Evolutionary conservation across 2,797 vertebrate species (phyloP), one percentile per base, ranked within the genome.

Genomic region (Diceros bicornis): DNA sequence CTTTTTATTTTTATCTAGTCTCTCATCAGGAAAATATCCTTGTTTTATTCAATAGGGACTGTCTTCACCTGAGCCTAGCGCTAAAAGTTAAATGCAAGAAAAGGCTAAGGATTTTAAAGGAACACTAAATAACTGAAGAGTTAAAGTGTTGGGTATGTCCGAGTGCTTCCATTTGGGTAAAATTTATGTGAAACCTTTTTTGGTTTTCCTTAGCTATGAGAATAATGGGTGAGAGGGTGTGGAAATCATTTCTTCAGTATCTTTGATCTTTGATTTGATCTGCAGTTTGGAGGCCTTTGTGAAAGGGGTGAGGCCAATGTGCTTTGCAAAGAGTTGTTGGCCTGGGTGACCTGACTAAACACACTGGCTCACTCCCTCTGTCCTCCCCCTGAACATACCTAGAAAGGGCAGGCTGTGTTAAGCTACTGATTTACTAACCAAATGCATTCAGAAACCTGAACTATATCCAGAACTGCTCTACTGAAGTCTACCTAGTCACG

Each of bases 181-280:
- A 57, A 34, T 61, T 89, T 68, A 87, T 27, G 4, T 62, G 41
- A 71, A 62, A 25, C 37, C 44, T 37, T 59, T 93, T 93, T 87
- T 68, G 32, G n/a, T 86, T 85, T 92, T 57, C 59, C 29, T 84
- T 75, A 37, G 52, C 82, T 81, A 2, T 69, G 12, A 32, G 52
- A 93, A 27, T 55, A 47, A 32, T 66, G 29, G 6, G 21, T 47
- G 27, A 89, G 66, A 95, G 37, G 2, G 4, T 6, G 4, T 78
- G 21, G 86, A 61, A 72, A 34, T 66, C 4, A 47, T 64, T 69
- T 69, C 34, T 94, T 75, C 4, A 18, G 17, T 85, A 10, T 77
- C 86, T 68, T 85, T 89, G 69, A 92, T 79, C 66, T 89, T 83
- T 83, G 41, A 23, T 89, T 89, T 16, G 21, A 47, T 71, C 64